Conservation (phyloP, 2,797 vertebrate genomes). For the Centroberyx gerrardi region DNA sequence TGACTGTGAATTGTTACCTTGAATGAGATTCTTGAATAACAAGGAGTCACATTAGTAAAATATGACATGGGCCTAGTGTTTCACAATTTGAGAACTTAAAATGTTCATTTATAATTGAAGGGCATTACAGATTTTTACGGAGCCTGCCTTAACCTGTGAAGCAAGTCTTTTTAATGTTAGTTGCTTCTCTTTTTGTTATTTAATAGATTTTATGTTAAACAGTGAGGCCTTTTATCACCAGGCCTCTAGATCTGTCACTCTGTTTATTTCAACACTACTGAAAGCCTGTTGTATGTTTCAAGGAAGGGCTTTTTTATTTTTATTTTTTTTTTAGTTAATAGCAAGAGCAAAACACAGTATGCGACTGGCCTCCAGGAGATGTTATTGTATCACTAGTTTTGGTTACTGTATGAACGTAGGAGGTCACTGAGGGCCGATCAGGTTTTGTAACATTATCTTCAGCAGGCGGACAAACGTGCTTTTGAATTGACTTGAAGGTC, state of each 20-base stretch:
- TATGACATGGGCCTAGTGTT: not conserved
- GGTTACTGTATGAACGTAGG: not conserved
- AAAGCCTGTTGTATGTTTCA: slow-evolving; percentile 1
- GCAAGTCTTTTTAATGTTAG: not conserved
- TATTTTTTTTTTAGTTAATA: too few relatives aligned
- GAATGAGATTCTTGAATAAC: not conserved
- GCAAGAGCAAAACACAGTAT: too few relatives aligned
- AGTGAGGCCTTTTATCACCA: not conserved
- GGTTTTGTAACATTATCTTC: not conserved
- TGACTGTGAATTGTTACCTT: not conserved
- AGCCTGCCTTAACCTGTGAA: not conserved
- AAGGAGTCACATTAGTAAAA: not conserved
- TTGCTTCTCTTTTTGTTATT: slow-evolving; percentile 1
- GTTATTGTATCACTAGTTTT: not conserved
- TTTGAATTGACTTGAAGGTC: slow-evolving; percentile 19
- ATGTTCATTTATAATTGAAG: not conserved
- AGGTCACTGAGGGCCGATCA: too few relatives aligned
- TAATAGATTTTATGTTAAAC: not conserved
- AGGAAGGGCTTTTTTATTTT: not conserved
- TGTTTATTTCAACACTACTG: not conserved
- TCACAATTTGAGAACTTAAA: not conserved
- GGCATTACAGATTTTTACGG: slow-evolving; percentile 17
- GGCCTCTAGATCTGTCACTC: not conserved
- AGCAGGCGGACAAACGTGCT: slow-evolving; percentile 4
- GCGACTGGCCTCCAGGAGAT: slow-evolving; percentile 2